Evolutionary conservation across 1,140 invertebrate genomes (phyloP).

Genomic region (Notospermus geniculatus): DNA sequence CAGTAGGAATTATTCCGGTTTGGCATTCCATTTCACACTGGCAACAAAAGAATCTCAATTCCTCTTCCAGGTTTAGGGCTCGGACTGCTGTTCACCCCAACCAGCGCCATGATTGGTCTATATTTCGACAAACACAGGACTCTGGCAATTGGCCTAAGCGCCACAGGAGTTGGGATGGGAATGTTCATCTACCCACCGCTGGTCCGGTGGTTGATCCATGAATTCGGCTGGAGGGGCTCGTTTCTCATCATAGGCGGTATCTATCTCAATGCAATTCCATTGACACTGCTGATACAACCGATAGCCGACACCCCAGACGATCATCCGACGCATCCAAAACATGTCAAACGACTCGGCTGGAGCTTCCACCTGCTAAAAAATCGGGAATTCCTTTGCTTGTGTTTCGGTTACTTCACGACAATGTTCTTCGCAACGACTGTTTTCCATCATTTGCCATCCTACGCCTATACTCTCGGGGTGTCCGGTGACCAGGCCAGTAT

Average conservation of each 20-base stretch:
- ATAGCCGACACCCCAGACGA: too few species aligned
- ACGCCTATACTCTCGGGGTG: constrained; percentile 18
- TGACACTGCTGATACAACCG: too few species aligned
- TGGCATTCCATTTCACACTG: too few species aligned
- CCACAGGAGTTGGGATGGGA: constrained; percentile 86
- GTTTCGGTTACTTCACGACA: too few species aligned
- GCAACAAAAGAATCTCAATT: constrained; percentile 39
- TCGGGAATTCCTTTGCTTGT: too few species aligned
- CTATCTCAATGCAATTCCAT: constrained; percentile 14
- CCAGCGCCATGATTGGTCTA: constrained; percentile 81
- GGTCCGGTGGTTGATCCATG: constrained; percentile 62
- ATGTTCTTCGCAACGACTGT: constrained; percentile 16
- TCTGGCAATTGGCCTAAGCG: constrained; percentile 80
- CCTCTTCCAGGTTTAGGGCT: constrained; percentile 71
- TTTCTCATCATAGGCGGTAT: constrained; percentile 49
- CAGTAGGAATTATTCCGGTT: too few species aligned
- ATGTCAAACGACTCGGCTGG: too few species aligned
- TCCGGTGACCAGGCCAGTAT: constrained; percentile 60
- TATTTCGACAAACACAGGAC: constrained; percentile 87
- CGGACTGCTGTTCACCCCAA: constrained; percentile 82
- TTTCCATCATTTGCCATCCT: constrained; percentile 26
- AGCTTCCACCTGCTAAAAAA: too few species aligned
- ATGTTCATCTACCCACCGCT: constrained; percentile 72
- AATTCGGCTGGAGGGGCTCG: constrained; percentile 69
- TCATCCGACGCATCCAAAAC: too few species aligned